Base-by-base conservation (phyloP, 2,113 vertebrate genomes). In the Laticauda colubrina region DNA sequence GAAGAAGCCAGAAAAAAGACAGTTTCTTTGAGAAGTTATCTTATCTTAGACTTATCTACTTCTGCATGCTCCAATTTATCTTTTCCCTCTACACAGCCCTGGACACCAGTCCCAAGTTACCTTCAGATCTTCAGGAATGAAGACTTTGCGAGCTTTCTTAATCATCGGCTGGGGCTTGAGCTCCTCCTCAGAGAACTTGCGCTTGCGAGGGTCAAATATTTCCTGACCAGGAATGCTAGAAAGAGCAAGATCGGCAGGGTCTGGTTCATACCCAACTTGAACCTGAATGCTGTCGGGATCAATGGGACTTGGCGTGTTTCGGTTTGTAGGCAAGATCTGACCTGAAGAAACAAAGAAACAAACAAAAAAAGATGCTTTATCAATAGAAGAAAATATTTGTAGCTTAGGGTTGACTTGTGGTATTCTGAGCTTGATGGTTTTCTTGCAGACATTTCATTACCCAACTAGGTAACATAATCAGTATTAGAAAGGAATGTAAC, bases 141-240 rank as follows among this genome's bases (percentile, higher is more conserved):
- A 99, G 96, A 99, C 97, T 97, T 99, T 99, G 91, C 99, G 98
- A 26, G 99, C 99, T 94, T 99, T 99, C 97, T 99, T 99, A 96
- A 99, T 99, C 99, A 99, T 99, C 18, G 99, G 99, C 96, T 99
- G 99, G 0, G 99, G 99, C 94, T 99, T 99, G 95, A 99, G 98
- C 97, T 99, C 99, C 93, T 99, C 99, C 5, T 98, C 98, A 0
- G 98, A 98, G 97, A 99, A 99, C 93, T 99, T 99, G 97, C 98
- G 98, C 92, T 99, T 99, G 89, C 99, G 98, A 45, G 99, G 99
- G 94, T 99, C 99, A 61, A 99, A 99, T 95, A 99, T 98, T 94
- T 99, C 99, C 97, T 99, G 99, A n/a, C 99, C 99, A 0, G 99
- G 99, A 92, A 99, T 98, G 94, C 99, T 99, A 98, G 99, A 99